phyloP scores from a whole-genome alignment of 1,140 invertebrate species.

The Solenopsis invicta region DNA sequence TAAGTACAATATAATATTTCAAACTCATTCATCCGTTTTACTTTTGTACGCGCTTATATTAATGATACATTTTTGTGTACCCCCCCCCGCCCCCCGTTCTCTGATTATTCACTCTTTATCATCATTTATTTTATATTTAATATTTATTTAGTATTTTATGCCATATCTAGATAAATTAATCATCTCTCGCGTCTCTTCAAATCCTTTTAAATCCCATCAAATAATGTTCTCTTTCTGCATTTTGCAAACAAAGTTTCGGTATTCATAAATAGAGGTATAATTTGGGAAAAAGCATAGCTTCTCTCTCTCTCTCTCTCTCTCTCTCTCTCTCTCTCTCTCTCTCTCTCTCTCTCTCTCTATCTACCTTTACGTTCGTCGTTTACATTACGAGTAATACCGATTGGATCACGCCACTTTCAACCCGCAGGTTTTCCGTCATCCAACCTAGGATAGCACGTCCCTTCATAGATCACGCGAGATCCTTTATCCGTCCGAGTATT shows the following conservation, averaged over 20 bases:
- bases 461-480: conserved; percentile 61
- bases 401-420: conserved; percentile 38
- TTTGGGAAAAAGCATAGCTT: not conserved
- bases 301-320: not conserved
- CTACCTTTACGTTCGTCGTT: not conserved
- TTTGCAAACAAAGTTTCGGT: not conserved
- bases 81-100: no score
- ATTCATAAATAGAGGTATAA: not conserved
- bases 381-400: conserved; percentile 23
- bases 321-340: not conserved
- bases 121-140: not conserved
- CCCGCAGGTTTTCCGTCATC: conserved; percentile 46
- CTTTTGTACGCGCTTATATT: not conserved
- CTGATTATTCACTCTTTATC: not conserved
- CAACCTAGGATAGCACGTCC: conserved; percentile 24
- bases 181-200: not conserved
- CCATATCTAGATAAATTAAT: conserved; percentile 1
- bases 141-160: conserved; percentile 2
- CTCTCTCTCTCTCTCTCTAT: not conserved
- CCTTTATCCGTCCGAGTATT: conserved; percentile 62
- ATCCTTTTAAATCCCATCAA: not conserved
- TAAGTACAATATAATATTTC: no score
- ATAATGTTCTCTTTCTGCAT: not conserved
- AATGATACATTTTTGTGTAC: not conserved
- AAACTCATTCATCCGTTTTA: not conserved